Evolutionary conservation across 2,888 invertebrate genomes (phyloP).

Genomic region (Platycheirus albimanus): DNA sequence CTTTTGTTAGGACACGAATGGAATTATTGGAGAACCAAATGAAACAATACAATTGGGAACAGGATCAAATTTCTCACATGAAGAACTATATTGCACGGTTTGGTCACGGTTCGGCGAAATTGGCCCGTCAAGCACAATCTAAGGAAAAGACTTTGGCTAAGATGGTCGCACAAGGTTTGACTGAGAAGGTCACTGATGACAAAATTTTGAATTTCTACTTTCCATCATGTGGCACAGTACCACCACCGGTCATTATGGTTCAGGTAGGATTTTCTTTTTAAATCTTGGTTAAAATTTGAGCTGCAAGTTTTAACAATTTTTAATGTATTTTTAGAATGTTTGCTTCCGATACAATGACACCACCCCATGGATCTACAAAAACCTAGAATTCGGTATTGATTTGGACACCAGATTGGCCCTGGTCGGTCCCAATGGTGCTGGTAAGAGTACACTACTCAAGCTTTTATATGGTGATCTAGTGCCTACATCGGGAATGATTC

Average conservation of each 20-base stretch:
- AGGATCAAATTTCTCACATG: conserved; percentile 99
- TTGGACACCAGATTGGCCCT: conserved; percentile 97
- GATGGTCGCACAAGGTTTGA: conserved; percentile 99
- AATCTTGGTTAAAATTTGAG: not conserved
- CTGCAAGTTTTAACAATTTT: not conserved
- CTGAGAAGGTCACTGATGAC: conserved; percentile 96
- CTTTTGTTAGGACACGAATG: conserved; percentile 95
- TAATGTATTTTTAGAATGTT: conserved; percentile 87
- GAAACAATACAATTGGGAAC: conserved; percentile 99
- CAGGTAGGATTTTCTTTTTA: conserved; percentile 84
- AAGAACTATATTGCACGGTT: conserved; percentile 99
- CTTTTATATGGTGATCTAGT: conserved; percentile 97
- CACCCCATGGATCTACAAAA: conserved; percentile 96
- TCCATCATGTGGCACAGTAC: conserved; percentile 96
- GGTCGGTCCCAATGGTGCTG: conserved; percentile 99
- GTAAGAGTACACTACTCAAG: conserved; percentile 98
- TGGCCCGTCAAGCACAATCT: conserved; percentile 99
- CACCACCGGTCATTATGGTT: conserved; percentile 99
- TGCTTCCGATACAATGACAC: conserved; percentile 95
- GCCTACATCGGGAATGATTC: conserved; percentile 97
- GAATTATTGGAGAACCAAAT: conserved; percentile 98
- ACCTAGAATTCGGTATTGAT: conserved; percentile 99
- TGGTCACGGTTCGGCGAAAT: conserved; percentile 99
- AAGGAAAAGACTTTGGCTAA: conserved; percentile 99
- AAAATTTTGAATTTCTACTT: conserved; percentile 97